Conservation (phyloP, 2,113 vertebrate species). For the Malurus cyaneus region DNA sequence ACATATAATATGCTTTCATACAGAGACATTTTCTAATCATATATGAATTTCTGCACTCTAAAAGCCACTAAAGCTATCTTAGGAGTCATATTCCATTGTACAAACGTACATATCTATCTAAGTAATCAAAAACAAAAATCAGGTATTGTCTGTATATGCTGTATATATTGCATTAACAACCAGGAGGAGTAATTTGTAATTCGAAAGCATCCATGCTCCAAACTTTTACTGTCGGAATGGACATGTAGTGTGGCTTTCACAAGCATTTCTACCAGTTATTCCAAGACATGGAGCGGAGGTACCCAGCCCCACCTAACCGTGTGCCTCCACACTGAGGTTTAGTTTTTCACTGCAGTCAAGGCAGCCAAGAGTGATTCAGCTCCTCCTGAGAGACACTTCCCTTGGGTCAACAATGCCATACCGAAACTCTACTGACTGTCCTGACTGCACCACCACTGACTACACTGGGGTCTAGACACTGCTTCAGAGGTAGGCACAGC, state of each 20-base stretch:
- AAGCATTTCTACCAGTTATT: not conserved
- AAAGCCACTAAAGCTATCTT: constrained; percentile 15
- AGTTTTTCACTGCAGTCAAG: not conserved
- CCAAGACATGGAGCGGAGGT: not conserved
- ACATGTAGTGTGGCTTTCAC: not conserved
- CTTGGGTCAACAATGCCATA: fast-evolving
- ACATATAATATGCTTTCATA: not conserved
- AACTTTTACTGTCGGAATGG: not conserved
- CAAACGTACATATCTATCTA: not conserved
- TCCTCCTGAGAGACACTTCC: not conserved
- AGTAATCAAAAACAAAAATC: not conserved
- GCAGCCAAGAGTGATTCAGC: not conserved
- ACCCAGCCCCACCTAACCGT: not conserved
- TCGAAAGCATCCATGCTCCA: not conserved
- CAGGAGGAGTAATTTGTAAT: not conserved
- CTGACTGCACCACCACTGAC: not conserved
- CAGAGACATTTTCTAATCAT: not conserved
- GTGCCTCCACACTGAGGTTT: not conserved
- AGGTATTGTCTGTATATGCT: not conserved
- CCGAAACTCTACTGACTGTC: not conserved
- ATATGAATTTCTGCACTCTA: not conserved
- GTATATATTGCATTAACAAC: not conserved
- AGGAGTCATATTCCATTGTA: not conserved
- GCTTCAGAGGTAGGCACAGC: not conserved
- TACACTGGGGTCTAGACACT: not conserved